Base-by-base conservation (phyloP, 2,888 invertebrate species). In the Tiliacea citrago region DNA sequence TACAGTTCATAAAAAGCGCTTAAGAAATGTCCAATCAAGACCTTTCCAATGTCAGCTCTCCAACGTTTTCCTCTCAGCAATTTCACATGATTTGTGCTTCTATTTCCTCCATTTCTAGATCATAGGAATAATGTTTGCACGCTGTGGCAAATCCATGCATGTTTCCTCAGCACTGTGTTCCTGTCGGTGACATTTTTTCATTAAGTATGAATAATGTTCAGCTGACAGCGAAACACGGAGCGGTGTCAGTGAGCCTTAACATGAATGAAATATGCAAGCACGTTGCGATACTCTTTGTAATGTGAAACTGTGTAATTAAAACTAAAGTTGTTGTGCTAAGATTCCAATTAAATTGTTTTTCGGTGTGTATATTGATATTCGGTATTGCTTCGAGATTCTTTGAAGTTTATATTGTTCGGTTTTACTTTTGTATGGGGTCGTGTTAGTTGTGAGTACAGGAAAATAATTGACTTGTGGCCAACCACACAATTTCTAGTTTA, bases 171-270 rank as follows among this genome's bases (percentile, higher is more conserved):
- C 70, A 45, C 71, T 65, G 53, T 77, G 61, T 78, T 61, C 65
- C 82, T 88, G 88, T 71, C 80, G 53, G 80, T 88, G 86, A 88
- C 86, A 88, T 86, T 86, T 86, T 86, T 86, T 88, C 88, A 86
- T 86, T 88, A 86, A 84, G 84, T 82, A 82, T 86, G 88, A 86
- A 86, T 84, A 86, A 86, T 86, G 84, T 82, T 73, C 21, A 66
- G 69, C 80, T 86, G 86, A 88, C 88, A 86, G 69, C 81, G 65
- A 61, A 86, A 74, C 82, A 75, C 39, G 68, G 73, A 77, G 77
- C 75, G 60, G 65, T 88, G 82, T 82, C 80, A 76, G 74, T 78
- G 80, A 80, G 80, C 80, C 76, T 83, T 68, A 79, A 77, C 81
- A 82, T 81, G 82, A 79, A 88, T 88, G 80, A 86, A 86, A 86